These are phyloP conservation scores for Bagarius yarrelli DNA, from an alignment of 2,113 vertebrate genomes.

Conservation along the genomic window DNA sequence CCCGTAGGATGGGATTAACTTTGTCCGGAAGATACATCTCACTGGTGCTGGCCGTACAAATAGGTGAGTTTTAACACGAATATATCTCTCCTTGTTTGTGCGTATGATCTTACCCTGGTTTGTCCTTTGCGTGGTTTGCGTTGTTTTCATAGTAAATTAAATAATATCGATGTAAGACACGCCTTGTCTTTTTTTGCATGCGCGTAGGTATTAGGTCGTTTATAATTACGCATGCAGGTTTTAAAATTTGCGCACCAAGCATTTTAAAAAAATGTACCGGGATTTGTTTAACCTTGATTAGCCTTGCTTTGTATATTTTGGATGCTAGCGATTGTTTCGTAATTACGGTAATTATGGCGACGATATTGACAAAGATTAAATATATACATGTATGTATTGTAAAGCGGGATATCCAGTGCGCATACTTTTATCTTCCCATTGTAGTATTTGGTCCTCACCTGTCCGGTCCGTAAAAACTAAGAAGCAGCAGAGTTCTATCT, in stretches of 20 bases:
- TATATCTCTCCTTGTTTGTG: not conserved
- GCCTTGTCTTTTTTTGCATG: not conserved
- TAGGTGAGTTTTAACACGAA: conserved; percentile 79
- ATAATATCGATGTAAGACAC: not conserved
- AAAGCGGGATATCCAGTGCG: conserved; percentile 5
- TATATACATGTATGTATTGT: not conserved
- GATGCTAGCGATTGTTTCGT: not conserved
- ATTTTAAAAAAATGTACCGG: not conserved
- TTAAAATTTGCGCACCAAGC: not conserved
- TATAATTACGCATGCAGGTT: not conserved
- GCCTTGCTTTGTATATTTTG: not conserved
- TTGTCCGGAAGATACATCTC: conserved; percentile 89
- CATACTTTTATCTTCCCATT: not conserved
- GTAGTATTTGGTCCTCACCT: not conserved
- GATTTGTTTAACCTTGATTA: not conserved
- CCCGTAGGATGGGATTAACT: conserved; percentile 96
- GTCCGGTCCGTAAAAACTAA: conserved; percentile 18
- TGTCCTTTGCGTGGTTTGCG: not conserved
- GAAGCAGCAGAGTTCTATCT: conserved; percentile 15
- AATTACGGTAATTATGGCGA: not conserved
- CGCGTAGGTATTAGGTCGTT: not conserved
- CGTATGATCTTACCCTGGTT: not conserved
- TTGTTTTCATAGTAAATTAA: not conserved
- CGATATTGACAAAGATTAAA: not conserved
- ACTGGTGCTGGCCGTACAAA: conserved; percentile 88